Percentiles rank a stretch among this genome's conserved stretches.
Evolutionary conservation across 2,113 vertebrate genomes (phyloP).

Genomic region (Zingel zingel): DNA sequence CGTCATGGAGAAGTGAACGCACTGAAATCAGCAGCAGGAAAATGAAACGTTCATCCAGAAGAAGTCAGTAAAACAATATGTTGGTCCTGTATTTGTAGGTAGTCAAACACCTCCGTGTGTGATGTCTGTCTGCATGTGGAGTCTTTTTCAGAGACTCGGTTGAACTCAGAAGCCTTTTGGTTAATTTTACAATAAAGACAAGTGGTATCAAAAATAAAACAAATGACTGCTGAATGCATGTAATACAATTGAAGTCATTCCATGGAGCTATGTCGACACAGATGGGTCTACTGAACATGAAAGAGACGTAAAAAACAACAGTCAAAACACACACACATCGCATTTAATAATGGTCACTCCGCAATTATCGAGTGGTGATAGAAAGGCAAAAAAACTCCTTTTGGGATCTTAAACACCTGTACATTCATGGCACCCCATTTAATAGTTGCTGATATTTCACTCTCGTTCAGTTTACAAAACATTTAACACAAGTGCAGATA

Average conservation of each 20-base stretch:
- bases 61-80: not conserved
- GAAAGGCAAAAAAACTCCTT: not conserved
- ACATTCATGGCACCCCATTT: too few species aligned
- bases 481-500: too few species aligned
- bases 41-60: not conserved
- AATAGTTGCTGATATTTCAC: too few species aligned
- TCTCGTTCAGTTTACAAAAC: too few species aligned
- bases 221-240: not conserved
- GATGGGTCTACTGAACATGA: not conserved
- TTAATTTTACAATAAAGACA: not conserved
- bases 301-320: not conserved
- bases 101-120: not conserved
- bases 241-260: not conserved
- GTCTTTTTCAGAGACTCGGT: not conserved
- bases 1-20: not conserved
- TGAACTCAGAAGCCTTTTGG: not conserved
- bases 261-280: not conserved
- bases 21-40: not conserved
- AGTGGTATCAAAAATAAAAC: not conserved
- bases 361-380: not conserved
- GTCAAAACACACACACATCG: not conserved
- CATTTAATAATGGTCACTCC: not conserved
- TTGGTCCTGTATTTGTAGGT: not conserved
- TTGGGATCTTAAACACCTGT: too few species aligned
- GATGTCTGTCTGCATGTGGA: not conserved